These are phyloP conservation scores for Phalacrocorax carbo DNA, from an alignment of 2,113 vertebrate genomes.

Conservation along the genomic window DNA sequence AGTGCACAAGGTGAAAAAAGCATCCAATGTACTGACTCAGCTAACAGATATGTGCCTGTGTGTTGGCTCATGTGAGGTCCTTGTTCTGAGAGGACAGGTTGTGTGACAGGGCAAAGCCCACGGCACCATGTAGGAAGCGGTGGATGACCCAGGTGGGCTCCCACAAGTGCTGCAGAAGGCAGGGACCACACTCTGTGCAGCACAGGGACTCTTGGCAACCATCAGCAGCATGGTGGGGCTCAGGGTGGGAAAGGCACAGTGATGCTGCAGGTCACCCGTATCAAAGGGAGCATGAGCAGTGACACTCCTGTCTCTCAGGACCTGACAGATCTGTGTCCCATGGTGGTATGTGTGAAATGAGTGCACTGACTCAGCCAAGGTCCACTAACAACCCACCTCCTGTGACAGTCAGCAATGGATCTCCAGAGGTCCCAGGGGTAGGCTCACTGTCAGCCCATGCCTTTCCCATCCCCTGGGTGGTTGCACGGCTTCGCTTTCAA, in stretches of 20 bases:
- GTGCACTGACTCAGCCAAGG: not conserved
- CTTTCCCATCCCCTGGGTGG: not conserved
- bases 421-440: not conserved
- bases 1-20: not conserved
- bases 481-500: not conserved
- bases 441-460: not conserved
- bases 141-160: not conserved
- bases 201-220: rapidly evolving
- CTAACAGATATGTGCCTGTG: not conserved
- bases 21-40: no score
- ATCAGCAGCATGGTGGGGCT: rapidly evolving
- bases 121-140: rapidly evolving
- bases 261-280: not conserved
- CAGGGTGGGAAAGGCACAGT: rapidly evolving
- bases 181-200: no score
- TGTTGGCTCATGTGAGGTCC: not conserved
- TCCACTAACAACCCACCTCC: not conserved
- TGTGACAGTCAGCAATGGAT: not conserved
- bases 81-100: rapidly evolving
- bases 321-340: not conserved
- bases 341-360: not conserved
- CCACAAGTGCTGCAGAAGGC: not conserved
- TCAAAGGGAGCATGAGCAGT: not conserved
- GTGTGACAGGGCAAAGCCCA: not conserved
- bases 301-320: not conserved